Base-by-base conservation (phyloP, 2,797 vertebrate species). In the Crenuchus spilurus region DNA sequence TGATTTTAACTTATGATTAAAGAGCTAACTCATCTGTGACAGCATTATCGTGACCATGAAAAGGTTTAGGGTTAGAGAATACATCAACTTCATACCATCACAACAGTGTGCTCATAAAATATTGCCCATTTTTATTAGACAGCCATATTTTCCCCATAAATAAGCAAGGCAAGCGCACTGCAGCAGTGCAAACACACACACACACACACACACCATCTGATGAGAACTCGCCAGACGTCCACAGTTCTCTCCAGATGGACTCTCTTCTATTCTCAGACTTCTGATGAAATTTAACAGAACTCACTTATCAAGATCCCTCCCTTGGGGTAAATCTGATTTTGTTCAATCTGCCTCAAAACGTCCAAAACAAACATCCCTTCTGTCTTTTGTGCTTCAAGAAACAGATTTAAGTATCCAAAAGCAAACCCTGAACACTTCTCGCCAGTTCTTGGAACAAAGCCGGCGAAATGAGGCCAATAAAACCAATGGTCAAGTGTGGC, bases 161-260 rank as follows among this genome's bases (percentile, higher is more conserved):
- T 65, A 75, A 35, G 52, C 33, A n/a, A 37, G 31, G 44, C 57
- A 10, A 10, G n/a, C 1, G 2, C 57, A 55, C 26, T 13, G 10
- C 60, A 66, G n/a, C n/a, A n/a, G n/a, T n/a, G n/a, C 6, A 41
- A 28, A 51, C 33, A 49, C 31, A 22, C 28, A 44, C 60, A 65
- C 57, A 46, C 35, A 54, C 68, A 31, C 31, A 61, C 16, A 42
- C 41, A 22, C n/a, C 30, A 26, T 28, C 31, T 42, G 28, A 67
- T 33, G 51, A 72, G 35, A 31, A 28, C 51, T n/a, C 20, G 10
- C 26, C 49, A 41, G 65, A 70, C 67, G 57, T 69, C 65, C 22
- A 39, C 30, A 35, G 10, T 14, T 70, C 24, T 58, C 49, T 65
- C 74, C 74, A 76, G 48, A 70, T 76, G 74, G 74, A 76, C 64